Conservation (phyloP, 2,797 vertebrate species). For the Pachyuromys duprasi region DNA sequence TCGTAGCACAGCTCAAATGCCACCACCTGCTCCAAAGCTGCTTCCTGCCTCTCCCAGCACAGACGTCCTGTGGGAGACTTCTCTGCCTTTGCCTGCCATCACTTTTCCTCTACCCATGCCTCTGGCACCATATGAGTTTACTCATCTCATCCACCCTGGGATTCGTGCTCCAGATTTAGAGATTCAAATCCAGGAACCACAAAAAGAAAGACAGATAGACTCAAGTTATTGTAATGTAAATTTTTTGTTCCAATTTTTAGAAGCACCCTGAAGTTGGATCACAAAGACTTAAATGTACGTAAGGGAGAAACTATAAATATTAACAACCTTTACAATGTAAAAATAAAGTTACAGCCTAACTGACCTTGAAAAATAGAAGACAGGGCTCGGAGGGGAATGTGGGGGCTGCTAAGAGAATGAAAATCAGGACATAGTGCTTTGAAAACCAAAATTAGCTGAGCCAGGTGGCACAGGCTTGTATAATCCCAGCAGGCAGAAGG, state of each 20-base stretch:
- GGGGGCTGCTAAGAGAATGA: background rate
- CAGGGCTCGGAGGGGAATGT: background rate
- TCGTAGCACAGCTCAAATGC: background rate
- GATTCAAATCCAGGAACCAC: conserved; percentile 44
- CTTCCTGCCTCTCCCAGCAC: background rate
- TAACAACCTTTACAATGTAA: conserved; percentile 55
- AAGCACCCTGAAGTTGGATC: conserved; percentile 48
- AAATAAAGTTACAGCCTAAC: conserved; percentile 56
- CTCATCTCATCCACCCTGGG: conserved; percentile 1
- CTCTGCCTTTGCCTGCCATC: background rate
- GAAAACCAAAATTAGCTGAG: background rate
- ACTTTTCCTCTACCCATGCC: background rate
- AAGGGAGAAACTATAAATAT: conserved; percentile 66
- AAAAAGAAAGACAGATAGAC: conserved; percentile 7
- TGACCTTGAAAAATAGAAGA: background rate
- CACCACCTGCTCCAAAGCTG: conserved; percentile 1
- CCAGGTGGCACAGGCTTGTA: background rate
- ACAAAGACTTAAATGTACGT: conserved; percentile 56
- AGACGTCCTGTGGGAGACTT: background rate
- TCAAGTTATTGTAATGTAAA: conserved; percentile 68
- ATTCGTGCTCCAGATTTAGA: conserved; percentile 50
- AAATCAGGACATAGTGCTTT: background rate
- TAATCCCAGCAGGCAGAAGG: background rate
- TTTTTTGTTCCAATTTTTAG: conserved; percentile 73
- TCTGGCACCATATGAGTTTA: background rate